Conservation (phyloP, 2,113 vertebrate genomes). For the Stegastes partitus region DNA sequence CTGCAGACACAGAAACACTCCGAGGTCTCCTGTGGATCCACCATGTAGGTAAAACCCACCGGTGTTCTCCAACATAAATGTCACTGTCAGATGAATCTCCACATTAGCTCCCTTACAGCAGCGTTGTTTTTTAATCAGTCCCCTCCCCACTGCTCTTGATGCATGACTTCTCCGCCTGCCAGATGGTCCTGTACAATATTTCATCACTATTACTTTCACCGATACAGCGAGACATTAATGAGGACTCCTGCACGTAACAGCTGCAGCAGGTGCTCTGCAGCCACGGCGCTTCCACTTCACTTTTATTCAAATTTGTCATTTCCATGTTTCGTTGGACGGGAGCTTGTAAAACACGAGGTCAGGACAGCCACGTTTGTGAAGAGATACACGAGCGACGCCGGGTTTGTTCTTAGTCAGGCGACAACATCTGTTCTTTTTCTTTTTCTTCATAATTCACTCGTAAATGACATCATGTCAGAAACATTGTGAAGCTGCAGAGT, state of each 20-base stretch:
- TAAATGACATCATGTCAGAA: too few relatives aligned
- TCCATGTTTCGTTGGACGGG: not conserved
- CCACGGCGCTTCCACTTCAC: not conserved
- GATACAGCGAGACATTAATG: conserved; percentile 24
- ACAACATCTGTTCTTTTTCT: not conserved
- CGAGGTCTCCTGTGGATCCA: too few relatives aligned
- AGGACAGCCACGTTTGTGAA: not conserved
- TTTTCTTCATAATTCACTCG: too few relatives aligned
- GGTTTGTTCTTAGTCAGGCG: too few relatives aligned
- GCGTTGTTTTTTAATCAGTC: conserved; percentile 16
- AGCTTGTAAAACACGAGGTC: conserved; percentile 29
- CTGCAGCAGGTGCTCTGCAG: conserved; percentile 11
- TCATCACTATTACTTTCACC: conserved; percentile 46
- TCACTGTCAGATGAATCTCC: conserved; percentile 9
- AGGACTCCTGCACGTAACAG: conserved; percentile 18
- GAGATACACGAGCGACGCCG: too few relatives aligned
- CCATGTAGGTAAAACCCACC: too few relatives aligned
- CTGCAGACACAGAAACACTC: too few relatives aligned
- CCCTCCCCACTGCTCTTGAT: conserved; percentile 22
- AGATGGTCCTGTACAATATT: conserved; percentile 51
- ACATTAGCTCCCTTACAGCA: not conserved
- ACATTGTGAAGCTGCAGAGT: too few relatives aligned
- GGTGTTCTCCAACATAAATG: conserved; percentile 3
- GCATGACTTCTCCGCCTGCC: conserved; percentile 39
- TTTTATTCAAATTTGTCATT: conserved; percentile 9